These are phyloP conservation scores for Equus przewalskii DNA, from an alignment of 2,113 vertebrate genomes.

Conservation along the genomic window DNA sequence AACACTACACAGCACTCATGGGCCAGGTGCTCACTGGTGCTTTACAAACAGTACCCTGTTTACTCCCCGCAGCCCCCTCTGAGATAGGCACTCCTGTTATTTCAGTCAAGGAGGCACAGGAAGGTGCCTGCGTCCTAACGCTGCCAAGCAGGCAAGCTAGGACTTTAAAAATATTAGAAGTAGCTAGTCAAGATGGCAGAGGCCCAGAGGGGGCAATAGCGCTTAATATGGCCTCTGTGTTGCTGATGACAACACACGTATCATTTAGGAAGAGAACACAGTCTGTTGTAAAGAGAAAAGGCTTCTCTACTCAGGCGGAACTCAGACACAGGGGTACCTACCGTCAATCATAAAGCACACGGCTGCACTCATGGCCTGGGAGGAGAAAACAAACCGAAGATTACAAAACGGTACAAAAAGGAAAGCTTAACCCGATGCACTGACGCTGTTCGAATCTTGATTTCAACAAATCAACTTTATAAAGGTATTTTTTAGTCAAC, in stretches of 20 bases:
- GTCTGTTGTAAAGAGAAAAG: background rate
- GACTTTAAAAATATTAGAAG: background rate
- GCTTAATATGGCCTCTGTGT: background rate
- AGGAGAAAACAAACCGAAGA: slow-evolving; percentile 77
- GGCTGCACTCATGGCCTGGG: slow-evolving; percentile 98
- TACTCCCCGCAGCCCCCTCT: background rate
- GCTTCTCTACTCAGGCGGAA: background rate
- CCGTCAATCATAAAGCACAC: slow-evolving; percentile 99
- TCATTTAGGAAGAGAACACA: background rate
- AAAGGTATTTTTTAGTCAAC: background rate
- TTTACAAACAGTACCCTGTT: background rate
- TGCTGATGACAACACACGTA: background rate
- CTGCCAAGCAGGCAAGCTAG: background rate
- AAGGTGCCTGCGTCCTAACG: background rate
- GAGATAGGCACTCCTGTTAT: background rate
- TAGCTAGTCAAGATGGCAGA: background rate
- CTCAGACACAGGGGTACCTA: slow-evolving; percentile 85
- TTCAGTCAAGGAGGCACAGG: background rate
- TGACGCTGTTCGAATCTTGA: background rate
- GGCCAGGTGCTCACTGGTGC: background rate
- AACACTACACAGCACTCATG: background rate
- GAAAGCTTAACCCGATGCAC: background rate
- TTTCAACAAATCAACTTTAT: background rate
- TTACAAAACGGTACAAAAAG: slow-evolving; percentile 41
- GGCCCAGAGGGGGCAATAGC: background rate